Evolutionary conservation across 2,888 invertebrate species (phyloP).

Genomic region (Pterobdella sp.): DNA sequence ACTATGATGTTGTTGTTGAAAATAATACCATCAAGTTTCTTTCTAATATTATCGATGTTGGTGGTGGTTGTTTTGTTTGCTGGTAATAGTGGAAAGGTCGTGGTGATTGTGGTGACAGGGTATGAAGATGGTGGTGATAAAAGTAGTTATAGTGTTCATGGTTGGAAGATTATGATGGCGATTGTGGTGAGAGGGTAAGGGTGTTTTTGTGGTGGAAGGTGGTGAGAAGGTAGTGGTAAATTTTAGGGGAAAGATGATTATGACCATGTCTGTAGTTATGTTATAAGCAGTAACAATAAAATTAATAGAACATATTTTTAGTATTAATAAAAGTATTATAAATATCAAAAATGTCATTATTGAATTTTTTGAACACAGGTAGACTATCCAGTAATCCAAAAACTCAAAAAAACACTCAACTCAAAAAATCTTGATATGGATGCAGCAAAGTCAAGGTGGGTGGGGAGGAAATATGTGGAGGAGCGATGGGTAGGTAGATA

Average conservation of each 20-base stretch:
- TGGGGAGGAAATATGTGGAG: not conserved
- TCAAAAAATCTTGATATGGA: constrained; percentile 30
- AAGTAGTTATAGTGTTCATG: not conserved
- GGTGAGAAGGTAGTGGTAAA: not conserved
- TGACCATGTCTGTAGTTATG: not conserved
- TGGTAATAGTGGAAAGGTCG: not conserved
- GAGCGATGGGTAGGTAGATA: not conserved
- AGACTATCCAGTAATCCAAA: constrained; percentile 29
- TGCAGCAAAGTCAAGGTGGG: constrained; percentile 28
- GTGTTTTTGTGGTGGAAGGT: not conserved
- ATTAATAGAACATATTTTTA: not conserved
- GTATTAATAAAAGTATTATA: too few species aligned
- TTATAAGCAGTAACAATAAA: not conserved
- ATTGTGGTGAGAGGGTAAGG: not conserved
- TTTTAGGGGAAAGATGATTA: not conserved
- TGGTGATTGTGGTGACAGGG: not conserved
- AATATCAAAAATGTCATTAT: not conserved
- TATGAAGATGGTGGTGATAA: not conserved
- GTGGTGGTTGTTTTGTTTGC: too few species aligned
- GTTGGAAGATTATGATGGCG: not conserved
- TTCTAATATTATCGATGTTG: not conserved
- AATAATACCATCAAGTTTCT: not conserved
- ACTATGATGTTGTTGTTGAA: not conserved
- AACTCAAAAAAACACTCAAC: constrained; percentile 29
- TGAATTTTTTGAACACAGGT: not conserved